Evolutionary conservation across 2,888 invertebrate species (phyloP).

Genomic region (Caenorhabditis zanzibari): DNA sequence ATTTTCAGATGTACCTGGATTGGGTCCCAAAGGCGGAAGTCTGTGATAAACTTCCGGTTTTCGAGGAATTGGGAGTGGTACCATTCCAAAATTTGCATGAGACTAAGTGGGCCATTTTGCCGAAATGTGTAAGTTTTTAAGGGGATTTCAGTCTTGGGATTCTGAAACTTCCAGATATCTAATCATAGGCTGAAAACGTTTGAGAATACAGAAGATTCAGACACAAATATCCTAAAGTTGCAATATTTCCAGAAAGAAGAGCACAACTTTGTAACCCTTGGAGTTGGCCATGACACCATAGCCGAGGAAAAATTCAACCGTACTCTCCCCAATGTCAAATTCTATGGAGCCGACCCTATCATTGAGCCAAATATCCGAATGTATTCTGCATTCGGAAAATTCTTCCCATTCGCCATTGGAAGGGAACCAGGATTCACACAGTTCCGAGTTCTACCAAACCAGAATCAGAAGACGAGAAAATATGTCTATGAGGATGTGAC

Average conservation of each 20-base stretch:
- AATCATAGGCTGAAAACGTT: no score
- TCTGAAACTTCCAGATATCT: no score
- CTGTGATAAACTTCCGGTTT: slow-evolving; percentile 26
- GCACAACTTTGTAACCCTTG: slow-evolving; percentile 23
- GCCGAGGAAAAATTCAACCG: slow-evolving; percentile 37
- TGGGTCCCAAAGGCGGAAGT: slow-evolving; percentile 16
- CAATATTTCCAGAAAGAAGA: slow-evolving; percentile 19
- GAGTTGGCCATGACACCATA: slow-evolving; percentile 47
- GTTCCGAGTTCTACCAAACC: slow-evolving; percentile 52
- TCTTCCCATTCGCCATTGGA: slow-evolving; percentile 65
- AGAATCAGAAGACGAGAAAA: slow-evolving; percentile 43
- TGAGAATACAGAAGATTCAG: no score
- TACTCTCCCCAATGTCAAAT: slow-evolving; percentile 41
- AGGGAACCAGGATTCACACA: slow-evolving; percentile 28
- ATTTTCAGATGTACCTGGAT: slow-evolving; percentile 34
- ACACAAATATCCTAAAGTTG: background rate
- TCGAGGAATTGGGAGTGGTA: slow-evolving; percentile 17
- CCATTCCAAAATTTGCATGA: slow-evolving; percentile 41
- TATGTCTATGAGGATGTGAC: slow-evolving; percentile 57
- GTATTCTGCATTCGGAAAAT: slow-evolving; percentile 58
- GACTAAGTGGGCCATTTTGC: slow-evolving; percentile 34
- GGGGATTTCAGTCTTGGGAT: no score
- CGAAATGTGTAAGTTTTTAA: slow-evolving; percentile 44
- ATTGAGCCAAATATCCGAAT: slow-evolving; percentile 60
- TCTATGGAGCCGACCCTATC: slow-evolving; percentile 68